Evolutionary conservation across 23 tunicate species (phyloP).

Genomic region (Trididemnum nubilum): DNA sequence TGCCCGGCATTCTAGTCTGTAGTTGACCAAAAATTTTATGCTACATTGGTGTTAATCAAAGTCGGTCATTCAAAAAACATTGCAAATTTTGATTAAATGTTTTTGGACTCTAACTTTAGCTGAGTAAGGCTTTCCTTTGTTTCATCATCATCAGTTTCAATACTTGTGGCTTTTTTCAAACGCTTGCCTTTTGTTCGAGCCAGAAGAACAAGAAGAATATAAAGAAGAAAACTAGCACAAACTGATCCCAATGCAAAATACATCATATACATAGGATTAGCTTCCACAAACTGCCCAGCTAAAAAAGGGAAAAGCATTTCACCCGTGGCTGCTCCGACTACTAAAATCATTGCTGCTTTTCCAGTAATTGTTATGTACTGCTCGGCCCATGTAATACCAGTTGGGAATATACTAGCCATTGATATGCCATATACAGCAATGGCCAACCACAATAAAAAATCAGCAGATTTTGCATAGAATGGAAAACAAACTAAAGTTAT

Average conservation of each 20-base stretch:
- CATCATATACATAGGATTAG: slow-evolving; percentile 73
- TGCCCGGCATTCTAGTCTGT: too few species aligned
- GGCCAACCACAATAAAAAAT: slow-evolving; percentile 56
- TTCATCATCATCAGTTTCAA: background rate
- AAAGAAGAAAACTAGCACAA: slow-evolving; percentile 30
- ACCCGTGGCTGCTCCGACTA: slow-evolving; percentile 76
- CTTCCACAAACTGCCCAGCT: slow-evolving; percentile 43
- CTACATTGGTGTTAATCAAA: too few species aligned
- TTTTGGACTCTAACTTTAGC: too few species aligned
- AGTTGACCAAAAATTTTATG: too few species aligned
- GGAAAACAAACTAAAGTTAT: slow-evolving; percentile 54
- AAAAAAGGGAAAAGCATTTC: slow-evolving; percentile 70
- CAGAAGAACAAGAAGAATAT: slow-evolving; percentile 32
- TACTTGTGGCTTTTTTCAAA: background rate
- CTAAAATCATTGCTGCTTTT: slow-evolving; percentile 74
- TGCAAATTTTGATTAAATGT: too few species aligned
- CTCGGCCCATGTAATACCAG: slow-evolving; percentile 84
- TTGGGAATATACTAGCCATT: slow-evolving; percentile 82
- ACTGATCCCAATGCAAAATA: slow-evolving; percentile 45
- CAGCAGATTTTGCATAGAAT: slow-evolving; percentile 38
- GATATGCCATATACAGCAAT: slow-evolving; percentile 71
- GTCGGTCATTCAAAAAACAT: too few species aligned
- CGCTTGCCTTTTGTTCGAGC: slow-evolving; percentile 46
- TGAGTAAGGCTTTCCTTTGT: too few species aligned
- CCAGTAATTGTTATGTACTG: slow-evolving; percentile 77